Evolutionary conservation across 1,140 invertebrate genomes (phyloP), one percentile per base, ranked within the genome.

Genomic region (Pseudomyrmex dendroicus): DNA sequence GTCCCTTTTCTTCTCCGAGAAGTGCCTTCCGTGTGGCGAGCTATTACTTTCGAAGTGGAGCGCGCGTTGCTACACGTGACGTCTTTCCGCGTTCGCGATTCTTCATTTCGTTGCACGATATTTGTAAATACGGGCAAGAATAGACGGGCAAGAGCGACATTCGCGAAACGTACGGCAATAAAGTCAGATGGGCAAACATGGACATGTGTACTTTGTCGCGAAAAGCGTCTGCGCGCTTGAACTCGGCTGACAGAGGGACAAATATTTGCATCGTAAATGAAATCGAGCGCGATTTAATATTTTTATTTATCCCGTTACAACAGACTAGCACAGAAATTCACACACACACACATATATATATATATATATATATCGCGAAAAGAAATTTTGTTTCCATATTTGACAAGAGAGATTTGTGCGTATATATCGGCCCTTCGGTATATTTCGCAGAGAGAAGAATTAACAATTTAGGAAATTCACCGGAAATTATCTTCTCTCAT

Each of bases 1-100:
- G 17, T n/a, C 17, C 15, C 44, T 78, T 68, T 68, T 68, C 20
- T 57, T 35, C 12, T 20, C 12, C n/a, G 22, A 25, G 66, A 68
- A 78, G 54, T 57, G 20, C 52, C 59, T 15, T 70, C 57, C 54
- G 22, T 59, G 76, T 68, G 74, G 17, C 64, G 52, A 72, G 50
- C 35, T 72, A 59, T 59, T 70, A 78, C 44, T 48, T 50, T 61
- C 35, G 5, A 35, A 25, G 22, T 25, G 20, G 59, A 72, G 35
- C 50, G 54, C 48, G 48, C 48, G 59, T 20, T 35, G 22, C 25
- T 64, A 20, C 35, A 46, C 3, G 35, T 35, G 17, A 1, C 70
- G 35, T 13, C 15, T 68, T 62, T 77, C 9, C 9, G 63, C 25
- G 2, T 46, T 48, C 64, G n/a, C 68, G 13, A 52, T 67, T 77